phyloP scores from a whole-genome alignment of 2,797 vertebrate species.

The Carcharodon carcharias region DNA sequence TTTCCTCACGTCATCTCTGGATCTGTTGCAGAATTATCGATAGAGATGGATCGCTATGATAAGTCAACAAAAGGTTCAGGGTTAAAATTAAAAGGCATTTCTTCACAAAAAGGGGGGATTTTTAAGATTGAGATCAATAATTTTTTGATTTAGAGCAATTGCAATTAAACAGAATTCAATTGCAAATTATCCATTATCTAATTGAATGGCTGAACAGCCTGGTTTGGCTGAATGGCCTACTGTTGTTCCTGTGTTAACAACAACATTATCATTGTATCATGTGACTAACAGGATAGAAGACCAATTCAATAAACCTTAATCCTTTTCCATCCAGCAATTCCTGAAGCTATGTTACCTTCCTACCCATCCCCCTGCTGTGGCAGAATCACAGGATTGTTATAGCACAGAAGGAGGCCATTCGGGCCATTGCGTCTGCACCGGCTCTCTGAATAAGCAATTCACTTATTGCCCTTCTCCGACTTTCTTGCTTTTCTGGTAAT shows the following conservation, averaged over 20 bases:
- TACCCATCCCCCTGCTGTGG: fast-evolving
- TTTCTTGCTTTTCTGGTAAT: too few relatives aligned
- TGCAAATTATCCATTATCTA: not conserved
- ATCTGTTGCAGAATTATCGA: not conserved
- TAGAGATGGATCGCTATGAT: not conserved
- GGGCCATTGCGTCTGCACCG: too few relatives aligned
- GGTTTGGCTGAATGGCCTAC: not conserved
- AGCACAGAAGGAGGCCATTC: too few relatives aligned
- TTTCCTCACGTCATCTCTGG: not conserved
- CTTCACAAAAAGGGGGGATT: not conserved
- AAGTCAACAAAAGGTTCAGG: not conserved
- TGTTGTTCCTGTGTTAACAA: not conserved
- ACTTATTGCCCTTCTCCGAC: too few relatives aligned
- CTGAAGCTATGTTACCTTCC: not conserved
- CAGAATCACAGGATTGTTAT: too few relatives aligned
- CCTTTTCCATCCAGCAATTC: not conserved
- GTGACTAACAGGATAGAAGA: not conserved
- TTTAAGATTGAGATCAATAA: not conserved
- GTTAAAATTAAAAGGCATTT: not conserved
- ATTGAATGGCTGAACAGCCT: not conserved
- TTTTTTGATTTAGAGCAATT: not conserved
- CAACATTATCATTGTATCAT: not conserved
- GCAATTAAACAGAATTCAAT: not conserved
- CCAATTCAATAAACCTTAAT: not conserved
- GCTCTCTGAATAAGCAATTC: too few relatives aligned